Base-by-base conservation (phyloP, 2,797 vertebrate species). In the Moxostoma hubbsi region DNA sequence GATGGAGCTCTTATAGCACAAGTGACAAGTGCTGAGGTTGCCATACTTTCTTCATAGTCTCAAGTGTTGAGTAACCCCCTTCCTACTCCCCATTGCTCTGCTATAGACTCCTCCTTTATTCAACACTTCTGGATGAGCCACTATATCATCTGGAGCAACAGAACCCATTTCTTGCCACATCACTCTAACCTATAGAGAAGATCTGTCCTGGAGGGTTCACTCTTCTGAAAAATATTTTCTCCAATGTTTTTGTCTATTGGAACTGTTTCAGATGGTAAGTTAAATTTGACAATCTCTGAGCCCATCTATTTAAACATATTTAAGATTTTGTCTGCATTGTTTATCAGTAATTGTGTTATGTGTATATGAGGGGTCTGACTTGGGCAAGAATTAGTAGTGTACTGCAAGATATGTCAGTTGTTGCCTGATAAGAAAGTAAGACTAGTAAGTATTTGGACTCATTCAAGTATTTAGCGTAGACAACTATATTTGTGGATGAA, bases 31-130 rank as follows among this genome's bases (percentile, higher is more conserved):
- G 45, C 36, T 49, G 36, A 50, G 58, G 54, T 68, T 49, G 54
- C 64, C 43, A 15, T 5, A 53, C 24, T 62, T 62, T 59, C 65
- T 58, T 57, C 12, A 36, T 49, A 11, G 54, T 24, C 16, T 59
- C 55, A 36, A 36, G 64, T 18, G 50, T 18, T 54, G 43, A 58
- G 54, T 10, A 11, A 7, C 15, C 8, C 1, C 55, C 47, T 12
- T 66, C 24, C 57, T 10, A 10, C 57, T 36, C 46, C 8, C 18
- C 18, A 24, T 24, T 24, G n/a, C n/a, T n/a, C n/a, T n/a, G n/a
- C n/a, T n/a, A n/a, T n/a, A n/a, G n/a, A n/a, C n/a, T n/a, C n/a
- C 66, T 77, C 66, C 66, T 69, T 46, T 53, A 36, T 62, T 53
- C 45, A 67, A 16, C 75, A 59, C 10, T 0, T 77, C 10, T 77